A percentile compares a stretch with the other conserved stretches of the same genome.
Evolutionary conservation across 2,113 vertebrate genomes (phyloP).

Genomic region (Triplophysa siluroides): DNA sequence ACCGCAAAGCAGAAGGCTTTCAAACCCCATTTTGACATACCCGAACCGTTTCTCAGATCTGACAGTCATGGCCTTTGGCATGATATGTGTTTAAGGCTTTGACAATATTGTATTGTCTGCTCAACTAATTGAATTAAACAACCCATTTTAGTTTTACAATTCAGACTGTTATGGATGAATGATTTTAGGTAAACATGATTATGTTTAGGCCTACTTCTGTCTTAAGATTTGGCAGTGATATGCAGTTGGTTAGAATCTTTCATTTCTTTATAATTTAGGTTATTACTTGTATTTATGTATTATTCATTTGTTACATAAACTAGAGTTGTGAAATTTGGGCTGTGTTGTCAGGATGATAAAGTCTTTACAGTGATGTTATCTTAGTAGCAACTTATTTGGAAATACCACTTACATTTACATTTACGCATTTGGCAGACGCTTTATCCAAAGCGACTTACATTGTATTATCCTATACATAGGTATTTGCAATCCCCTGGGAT

Average conservation of each 20-base stretch:
- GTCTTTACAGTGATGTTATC: not conserved
- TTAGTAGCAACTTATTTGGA: not conserved
- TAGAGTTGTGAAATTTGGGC: not conserved
- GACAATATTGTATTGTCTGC: not conserved
- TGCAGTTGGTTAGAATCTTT: not conserved
- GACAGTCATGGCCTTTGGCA: not conserved
- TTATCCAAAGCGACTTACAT: too few relatives aligned
- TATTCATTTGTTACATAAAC: not conserved
- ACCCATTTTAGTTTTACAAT: not conserved
- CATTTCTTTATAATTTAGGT: not conserved
- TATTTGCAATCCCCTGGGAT: too few relatives aligned
- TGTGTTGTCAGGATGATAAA: not conserved
- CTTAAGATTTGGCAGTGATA: not conserved
- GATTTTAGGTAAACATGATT: not conserved
- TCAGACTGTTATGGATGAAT: not conserved
- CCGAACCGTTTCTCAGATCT: slow-evolving; percentile 8
- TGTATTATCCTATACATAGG: too few relatives aligned
- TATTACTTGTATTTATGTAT: not conserved
- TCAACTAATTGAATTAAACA: not conserved
- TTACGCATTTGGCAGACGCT: too few relatives aligned
- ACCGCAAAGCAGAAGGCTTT: slow-evolving; percentile 38
- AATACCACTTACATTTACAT: not conserved
- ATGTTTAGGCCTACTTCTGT: not conserved
- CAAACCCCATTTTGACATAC: not conserved
- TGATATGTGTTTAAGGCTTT: not conserved